Evolutionary conservation across 2,797 vertebrate genomes (phyloP), one percentile per base, ranked within the genome.

Genomic region (Myiothlypis chrysogaster): DNA sequence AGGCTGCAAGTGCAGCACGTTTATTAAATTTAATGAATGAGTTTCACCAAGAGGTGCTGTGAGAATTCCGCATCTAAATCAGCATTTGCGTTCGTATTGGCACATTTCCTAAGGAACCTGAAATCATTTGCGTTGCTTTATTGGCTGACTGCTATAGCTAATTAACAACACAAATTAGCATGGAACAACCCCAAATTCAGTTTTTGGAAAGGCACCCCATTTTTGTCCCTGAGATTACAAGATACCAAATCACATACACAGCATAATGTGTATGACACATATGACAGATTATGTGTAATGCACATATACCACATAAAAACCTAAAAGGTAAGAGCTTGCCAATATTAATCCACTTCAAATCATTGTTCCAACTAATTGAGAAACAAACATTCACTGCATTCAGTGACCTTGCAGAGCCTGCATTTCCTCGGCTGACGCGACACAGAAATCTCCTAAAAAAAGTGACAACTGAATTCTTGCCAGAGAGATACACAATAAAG

Each of bases 331-430:
- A 96, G 93, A 95, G 92, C 82, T 95, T 90, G 95, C 92, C 92
- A 94, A 91, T 94, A 90, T 89, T 92, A 95, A 94, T 86, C 28
- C 3, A 2, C 82, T 95, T 95, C 87, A 93, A 90, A 92, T 89
- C 87, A 81, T 96, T 91, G 80, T 96, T 97, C 94, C 96, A 90
- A 63, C 69, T 44, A 52, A 91, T 96, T 96, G 89, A 95, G 94
- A 97, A 96, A 91, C 85, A 96, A 97, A 93, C 92, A 90, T 27
- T 19, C 85, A 63, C 70, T 94, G 96, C 92, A 90, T 27, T 19
- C 85, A 63, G 73, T 94, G 96, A 95, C 97, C 96, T 97, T 97
- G 96, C 96, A 95, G 89, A 97, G 91, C 83, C 76, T 59, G 89
- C 14, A 6, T 90, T 88, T 96, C 91, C 94, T 94, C 30, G 9